Percentiles rank a stretch among this genome's conserved stretches.
These are phyloP conservation scores for Maniola jurtina DNA, from an alignment of 1,140 invertebrate genomes.

Conservation along the genomic window DNA sequence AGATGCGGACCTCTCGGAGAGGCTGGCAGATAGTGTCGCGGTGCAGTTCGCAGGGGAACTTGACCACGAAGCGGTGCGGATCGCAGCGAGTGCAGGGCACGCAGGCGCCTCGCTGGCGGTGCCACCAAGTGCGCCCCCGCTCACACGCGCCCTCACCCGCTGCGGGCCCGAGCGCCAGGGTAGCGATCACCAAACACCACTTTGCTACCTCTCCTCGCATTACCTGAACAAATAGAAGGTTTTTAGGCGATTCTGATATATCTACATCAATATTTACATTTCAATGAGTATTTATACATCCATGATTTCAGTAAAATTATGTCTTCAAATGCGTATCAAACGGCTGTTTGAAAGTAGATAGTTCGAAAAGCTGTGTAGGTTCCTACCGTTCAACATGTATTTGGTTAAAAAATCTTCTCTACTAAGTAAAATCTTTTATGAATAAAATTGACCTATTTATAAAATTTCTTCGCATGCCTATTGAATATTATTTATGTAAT, in stretches of 20 bases:
- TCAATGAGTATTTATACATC: too few species aligned
- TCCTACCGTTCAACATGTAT: too few species aligned
- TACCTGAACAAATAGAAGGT: constrained; percentile 48
- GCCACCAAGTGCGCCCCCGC: constrained; percentile 80
- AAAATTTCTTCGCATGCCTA: too few species aligned
- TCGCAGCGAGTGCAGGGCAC: constrained; percentile 82
- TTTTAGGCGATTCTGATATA: not conserved
- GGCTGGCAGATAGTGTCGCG: constrained; percentile 83
- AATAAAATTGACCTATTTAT: too few species aligned
- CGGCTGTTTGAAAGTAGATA: too few species aligned
- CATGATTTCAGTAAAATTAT: too few species aligned
- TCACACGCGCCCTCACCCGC: constrained; percentile 67
- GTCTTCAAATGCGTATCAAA: too few species aligned
- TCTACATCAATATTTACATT: not conserved
- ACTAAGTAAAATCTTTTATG: too few species aligned
- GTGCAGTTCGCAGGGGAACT: constrained; percentile 82
- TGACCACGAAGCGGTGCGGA: constrained; percentile 77
- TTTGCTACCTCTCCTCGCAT: constrained; percentile 63
- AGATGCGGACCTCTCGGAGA: constrained; percentile 79
- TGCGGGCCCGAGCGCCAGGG: constrained; percentile 59
- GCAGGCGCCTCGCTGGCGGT: constrained; percentile 78
- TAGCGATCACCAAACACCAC: constrained; percentile 61
- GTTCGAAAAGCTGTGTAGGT: too few species aligned
- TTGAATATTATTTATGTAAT: too few species aligned
- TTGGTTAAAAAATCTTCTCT: too few species aligned